A percentile compares a stretch with the other conserved stretches of the same genome.
phyloP scores from a whole-genome alignment of 1,140 invertebrate genomes.

The Drosophila willistoni region DNA sequence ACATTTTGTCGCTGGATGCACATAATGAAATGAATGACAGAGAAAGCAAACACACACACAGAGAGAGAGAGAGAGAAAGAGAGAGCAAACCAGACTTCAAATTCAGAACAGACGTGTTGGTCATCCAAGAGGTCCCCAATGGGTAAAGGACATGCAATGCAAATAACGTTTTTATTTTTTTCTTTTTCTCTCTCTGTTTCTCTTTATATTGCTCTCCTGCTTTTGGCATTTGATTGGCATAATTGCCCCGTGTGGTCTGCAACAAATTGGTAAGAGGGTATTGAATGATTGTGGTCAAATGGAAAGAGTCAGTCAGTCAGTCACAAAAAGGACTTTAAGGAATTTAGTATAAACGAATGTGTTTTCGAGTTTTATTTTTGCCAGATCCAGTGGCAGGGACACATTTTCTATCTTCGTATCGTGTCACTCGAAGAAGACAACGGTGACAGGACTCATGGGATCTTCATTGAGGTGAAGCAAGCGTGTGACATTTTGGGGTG shows the following conservation, averaged over 20 bases:
- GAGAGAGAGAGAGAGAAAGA: not conserved
- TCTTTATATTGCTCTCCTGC: slow-evolving; percentile 1
- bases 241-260: slow-evolving; percentile 24
- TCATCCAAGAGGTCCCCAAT: not conserved
- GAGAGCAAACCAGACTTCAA: not conserved
- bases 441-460: slow-evolving; percentile 13
- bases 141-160: not conserved
- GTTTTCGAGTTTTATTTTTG: not conserved
- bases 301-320: slow-evolving; percentile 5
- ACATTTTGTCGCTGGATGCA: slow-evolving; percentile 1
- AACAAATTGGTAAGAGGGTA: slow-evolving; percentile 35
- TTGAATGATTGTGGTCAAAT: slow-evolving; percentile 67
- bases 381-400: not conserved
- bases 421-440: slow-evolving; percentile 1
- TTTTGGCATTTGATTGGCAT: slow-evolving; percentile 40
- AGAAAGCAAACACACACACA: not conserved
- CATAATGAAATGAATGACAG: not conserved
- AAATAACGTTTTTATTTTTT: not conserved
- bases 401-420: not conserved
- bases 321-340: slow-evolving; percentile 6
- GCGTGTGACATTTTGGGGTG: not conserved
- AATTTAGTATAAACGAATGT: not conserved
- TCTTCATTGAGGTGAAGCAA: not conserved
- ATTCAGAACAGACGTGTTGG: not conserved
- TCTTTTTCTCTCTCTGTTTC: no score